These are phyloP conservation scores for Pseudomugil gertrudae DNA, from an alignment of 2,797 vertebrate genomes.

Conservation along the genomic window DNA sequence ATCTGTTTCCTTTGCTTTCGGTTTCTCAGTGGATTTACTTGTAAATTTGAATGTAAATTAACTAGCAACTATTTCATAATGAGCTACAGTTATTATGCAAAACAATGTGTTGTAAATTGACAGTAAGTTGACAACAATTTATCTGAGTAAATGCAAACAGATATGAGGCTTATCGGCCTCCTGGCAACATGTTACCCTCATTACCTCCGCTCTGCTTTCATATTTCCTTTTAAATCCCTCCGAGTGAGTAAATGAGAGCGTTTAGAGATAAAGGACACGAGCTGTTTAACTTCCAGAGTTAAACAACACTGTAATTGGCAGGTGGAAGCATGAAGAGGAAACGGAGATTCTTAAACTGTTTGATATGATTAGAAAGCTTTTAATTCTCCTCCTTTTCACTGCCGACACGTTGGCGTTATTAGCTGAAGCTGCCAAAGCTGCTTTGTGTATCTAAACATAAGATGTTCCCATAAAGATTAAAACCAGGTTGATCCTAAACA, in stretches of 20 bases:
- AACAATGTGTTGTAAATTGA: background rate
- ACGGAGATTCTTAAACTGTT: conserved; percentile 4
- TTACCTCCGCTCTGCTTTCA: background rate
- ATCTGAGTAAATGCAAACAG: background rate
- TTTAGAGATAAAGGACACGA: conserved; percentile 20
- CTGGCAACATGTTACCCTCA: conserved; percentile 7
- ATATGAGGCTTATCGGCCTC: background rate
- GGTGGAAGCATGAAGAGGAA: conserved; percentile 16
- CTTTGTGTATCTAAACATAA: conserved; percentile 3
- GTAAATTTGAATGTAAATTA: no score
- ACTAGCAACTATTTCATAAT: no score
- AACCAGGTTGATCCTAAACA: background rate
- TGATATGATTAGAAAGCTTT: conserved; percentile 27
- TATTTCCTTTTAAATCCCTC: background rate
- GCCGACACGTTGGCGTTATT: conserved; percentile 14
- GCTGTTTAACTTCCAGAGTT: conserved; percentile 23
- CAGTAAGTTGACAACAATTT: background rate
- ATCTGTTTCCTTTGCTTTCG: no score
- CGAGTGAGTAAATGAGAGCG: background rate
- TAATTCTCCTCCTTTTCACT: conserved; percentile 10
- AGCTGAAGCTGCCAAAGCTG: background rate
- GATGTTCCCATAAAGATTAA: background rate
- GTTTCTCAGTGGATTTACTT: no score
- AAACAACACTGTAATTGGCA: conserved; percentile 32
- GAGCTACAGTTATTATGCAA: no score